Conservation (phyloP, 1,140 invertebrate species). For the Hestina assimilis region DNA sequence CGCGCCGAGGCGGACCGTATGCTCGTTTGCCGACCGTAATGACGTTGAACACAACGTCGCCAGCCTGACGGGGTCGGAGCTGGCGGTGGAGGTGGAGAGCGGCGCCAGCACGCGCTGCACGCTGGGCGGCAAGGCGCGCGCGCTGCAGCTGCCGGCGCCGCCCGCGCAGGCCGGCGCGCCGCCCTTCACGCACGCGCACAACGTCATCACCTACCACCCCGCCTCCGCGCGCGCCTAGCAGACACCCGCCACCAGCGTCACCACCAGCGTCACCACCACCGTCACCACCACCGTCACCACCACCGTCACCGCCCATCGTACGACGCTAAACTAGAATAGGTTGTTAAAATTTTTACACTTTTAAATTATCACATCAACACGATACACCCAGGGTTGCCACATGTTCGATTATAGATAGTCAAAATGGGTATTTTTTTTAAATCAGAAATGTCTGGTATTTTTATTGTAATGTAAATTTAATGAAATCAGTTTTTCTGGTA, state of each 20-base stretch:
- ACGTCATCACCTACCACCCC: conserved; percentile 75
- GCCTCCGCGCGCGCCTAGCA: conserved; percentile 58
- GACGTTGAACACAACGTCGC: not conserved
- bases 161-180: conserved; percentile 32
- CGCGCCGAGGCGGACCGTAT: too few relatives aligned
- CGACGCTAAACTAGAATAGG: too few relatives aligned
- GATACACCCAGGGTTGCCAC: not conserved
- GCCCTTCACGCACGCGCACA: conserved; percentile 73
- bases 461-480: too few relatives aligned
- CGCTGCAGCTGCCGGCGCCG: conserved; percentile 56
- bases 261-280: not conserved
- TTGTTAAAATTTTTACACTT: too few relatives aligned
- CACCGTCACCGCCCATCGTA: too few relatives aligned
- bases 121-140: conserved; percentile 65
- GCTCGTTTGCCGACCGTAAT: not conserved
- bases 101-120: conserved; percentile 71
- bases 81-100: conserved; percentile 67
- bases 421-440: too few relatives aligned
- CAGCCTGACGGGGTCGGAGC: conserved; percentile 58
- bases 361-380: not conserved
- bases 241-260: not conserved
- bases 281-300: too few relatives aligned
- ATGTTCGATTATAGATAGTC: too few relatives aligned
- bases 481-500: too few relatives aligned
- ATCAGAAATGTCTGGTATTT: too few relatives aligned